Percentiles rank a stretch among this genome's conserved stretches.
These are phyloP conservation scores for Etheostoma nigrum DNA, from an alignment of 2,797 vertebrate genomes.

Conservation along the genomic window DNA sequence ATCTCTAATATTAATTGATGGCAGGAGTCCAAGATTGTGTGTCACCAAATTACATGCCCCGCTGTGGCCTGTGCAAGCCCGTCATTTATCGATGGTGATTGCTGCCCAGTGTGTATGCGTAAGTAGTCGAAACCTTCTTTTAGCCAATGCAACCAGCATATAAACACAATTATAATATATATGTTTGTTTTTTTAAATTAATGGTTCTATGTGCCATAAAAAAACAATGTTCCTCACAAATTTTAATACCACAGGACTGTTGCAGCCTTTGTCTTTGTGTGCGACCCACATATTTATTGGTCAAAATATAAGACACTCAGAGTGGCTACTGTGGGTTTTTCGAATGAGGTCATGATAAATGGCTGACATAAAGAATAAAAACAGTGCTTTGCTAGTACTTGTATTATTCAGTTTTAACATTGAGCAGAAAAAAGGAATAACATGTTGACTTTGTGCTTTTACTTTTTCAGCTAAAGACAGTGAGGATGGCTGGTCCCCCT, in stretches of 20 bases:
- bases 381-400: conserved; percentile 30
- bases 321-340: conserved; percentile 67
- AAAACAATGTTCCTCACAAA: conserved; percentile 50
- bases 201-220: conserved; percentile 48
- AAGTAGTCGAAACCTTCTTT: conserved; percentile 77
- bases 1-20: conserved; percentile 27
- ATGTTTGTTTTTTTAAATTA: conserved; percentile 34
- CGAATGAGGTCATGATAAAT: conserved; percentile 74
- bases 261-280: conserved; percentile 62
- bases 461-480: conserved; percentile 84
- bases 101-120: conserved; percentile 94
- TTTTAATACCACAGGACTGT: conserved; percentile 63
- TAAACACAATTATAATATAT: conserved; percentile 32
- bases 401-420: conserved; percentile 30
- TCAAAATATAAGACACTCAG: conserved; percentile 56
- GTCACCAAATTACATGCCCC: conserved; percentile 95
- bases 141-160: conserved; percentile 1
- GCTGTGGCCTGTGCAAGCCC: conserved; percentile 93
- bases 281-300: conserved; percentile 69
- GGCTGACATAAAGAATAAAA: conserved; percentile 45
- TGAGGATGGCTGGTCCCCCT: conserved; percentile 96
- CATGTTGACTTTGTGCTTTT: conserved; percentile 28
- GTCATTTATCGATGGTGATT: conserved; percentile 93
- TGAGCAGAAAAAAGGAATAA: neutral
- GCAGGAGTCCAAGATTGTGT: conserved; percentile 96